These are phyloP conservation scores for Puma concolor DNA, from an alignment of 2,113 vertebrate species.

Conservation along the genomic window DNA sequence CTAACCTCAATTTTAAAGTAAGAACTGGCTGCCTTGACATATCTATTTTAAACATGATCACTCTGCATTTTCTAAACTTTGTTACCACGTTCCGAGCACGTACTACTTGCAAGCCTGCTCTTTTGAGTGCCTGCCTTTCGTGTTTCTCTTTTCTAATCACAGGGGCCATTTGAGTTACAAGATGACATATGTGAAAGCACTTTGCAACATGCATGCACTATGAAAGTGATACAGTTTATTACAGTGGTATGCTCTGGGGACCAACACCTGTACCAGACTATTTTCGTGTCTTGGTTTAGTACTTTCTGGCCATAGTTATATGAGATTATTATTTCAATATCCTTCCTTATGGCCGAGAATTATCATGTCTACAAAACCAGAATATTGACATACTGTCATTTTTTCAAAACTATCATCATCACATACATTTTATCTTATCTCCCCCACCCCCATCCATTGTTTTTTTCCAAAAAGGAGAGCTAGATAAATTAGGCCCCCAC, in stretches of 20 bases:
- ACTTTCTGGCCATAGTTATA: background rate
- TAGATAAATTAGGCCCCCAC: background rate
- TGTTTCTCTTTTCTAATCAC: conserved; percentile 10
- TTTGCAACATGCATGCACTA: background rate
- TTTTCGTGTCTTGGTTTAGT: background rate
- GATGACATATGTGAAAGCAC: background rate
- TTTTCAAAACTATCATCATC: background rate
- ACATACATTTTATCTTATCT: background rate
- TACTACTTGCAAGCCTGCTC: background rate
- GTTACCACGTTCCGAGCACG: background rate
- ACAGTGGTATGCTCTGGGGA: background rate
- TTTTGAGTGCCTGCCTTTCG: background rate
- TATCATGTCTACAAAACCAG: background rate
- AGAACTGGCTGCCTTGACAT: background rate
- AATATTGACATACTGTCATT: background rate
- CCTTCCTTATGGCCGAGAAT: conserved; percentile 25
- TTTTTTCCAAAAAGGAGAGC: background rate
- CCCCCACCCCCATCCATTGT: background rate
- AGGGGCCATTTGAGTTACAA: conserved; percentile 57
- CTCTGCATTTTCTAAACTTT: background rate
- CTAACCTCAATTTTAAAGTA: background rate
- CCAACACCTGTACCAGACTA: background rate
- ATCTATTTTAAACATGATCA: background rate
- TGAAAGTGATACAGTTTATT: background rate
- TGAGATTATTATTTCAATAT: conserved; percentile 22